Base-by-base conservation (phyloP, 2,113 vertebrate species). In the Actenoides hombroni region DNA sequence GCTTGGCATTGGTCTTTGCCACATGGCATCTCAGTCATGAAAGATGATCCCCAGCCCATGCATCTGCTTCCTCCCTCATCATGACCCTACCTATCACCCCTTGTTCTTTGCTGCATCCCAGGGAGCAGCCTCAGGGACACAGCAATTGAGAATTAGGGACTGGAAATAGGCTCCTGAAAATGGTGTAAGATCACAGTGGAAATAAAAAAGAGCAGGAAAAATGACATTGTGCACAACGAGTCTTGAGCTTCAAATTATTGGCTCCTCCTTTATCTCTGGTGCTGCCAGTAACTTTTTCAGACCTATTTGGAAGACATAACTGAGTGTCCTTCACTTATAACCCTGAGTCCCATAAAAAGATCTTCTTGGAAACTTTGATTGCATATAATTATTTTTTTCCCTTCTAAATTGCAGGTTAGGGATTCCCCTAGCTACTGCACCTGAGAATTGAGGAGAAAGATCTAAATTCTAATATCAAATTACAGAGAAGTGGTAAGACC, bases 391-490 rank as follows among this genome's bases (percentile, higher is more conserved):
- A 13, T 44, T 46, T 91, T 86, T 75, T 94, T 48, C 49, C 64
- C 20, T 51, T 75, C 61, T 64, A 71, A 96, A 92, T 75, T 84
- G 39, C 56, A 68, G 48, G 49, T 89, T 75, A 92, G 81, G 69
- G 86, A 89, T 81, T 95, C 48, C 44, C 11, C 3, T 39, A 82
- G 31, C 56, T 78, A 65, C 77, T 48, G 65, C 2, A 23, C 44
- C 88, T 82, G 44, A 91, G 64, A 86, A 60, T 31, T 49, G 60
- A 86, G 63, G 46, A 74, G 53, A 86, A 59, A 56, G 16, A 63
- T 92, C 56, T 84, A 86, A 94, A 84, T 88, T 70, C 40, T 84
- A 71, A 63, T 63, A 89, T 59, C 61, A 79, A 75, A 91, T 91
- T 75, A 53, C 64, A 89, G 86, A 56, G 16, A 91, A 64, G 29